A percentile compares a stretch with the other conserved stretches of the same genome.
Evolutionary conservation across 2,113 vertebrate species (phyloP).

Genomic region (Osmerus eperlanus): DNA sequence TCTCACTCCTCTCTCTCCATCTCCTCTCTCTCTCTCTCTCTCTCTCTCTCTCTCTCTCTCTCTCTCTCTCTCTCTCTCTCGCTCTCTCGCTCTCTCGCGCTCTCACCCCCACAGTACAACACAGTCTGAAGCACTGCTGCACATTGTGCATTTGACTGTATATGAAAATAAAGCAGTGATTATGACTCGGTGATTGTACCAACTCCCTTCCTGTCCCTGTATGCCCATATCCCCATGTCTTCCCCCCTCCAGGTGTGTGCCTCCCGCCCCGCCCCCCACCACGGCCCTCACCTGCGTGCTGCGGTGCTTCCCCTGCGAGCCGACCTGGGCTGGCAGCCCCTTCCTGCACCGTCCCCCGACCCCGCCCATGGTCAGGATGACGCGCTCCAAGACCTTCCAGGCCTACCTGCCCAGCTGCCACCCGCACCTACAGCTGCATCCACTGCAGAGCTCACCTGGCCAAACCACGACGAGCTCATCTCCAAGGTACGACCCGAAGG

Average conservation of each 20-base stretch:
- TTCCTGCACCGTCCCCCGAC: conserved; percentile 93
- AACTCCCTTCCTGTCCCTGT: background rate
- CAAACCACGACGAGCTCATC: conserved; percentile 99
- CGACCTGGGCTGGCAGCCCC: conserved; percentile 92
- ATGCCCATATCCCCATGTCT: background rate
- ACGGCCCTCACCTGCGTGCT: conserved; percentile 99
- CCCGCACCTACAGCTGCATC: conserved; percentile 97
- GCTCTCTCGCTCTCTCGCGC: too few species aligned
- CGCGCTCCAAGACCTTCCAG: conserved; percentile 99
- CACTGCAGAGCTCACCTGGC: conserved; percentile 97
- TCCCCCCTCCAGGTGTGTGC: conserved; percentile 78
- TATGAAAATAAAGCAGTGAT: too few species aligned
- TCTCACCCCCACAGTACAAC: too few species aligned
- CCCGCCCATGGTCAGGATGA: conserved; percentile 98
- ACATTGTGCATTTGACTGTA: too few species aligned
- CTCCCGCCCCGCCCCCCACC: conserved; percentile 87
- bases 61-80: too few species aligned
- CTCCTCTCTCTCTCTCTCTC: too few species aligned
- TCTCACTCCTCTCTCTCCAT: too few species aligned
- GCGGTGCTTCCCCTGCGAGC: conserved; percentile 99
- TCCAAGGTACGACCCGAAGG: conserved; percentile 83
- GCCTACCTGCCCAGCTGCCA: conserved; percentile 96
- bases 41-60: conserved; percentile 17
- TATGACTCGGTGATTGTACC: too few species aligned
- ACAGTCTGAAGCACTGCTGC: too few species aligned